phyloP scores from a whole-genome alignment of 2,113 vertebrate species.

The cat (Felis catus) region DNA sequence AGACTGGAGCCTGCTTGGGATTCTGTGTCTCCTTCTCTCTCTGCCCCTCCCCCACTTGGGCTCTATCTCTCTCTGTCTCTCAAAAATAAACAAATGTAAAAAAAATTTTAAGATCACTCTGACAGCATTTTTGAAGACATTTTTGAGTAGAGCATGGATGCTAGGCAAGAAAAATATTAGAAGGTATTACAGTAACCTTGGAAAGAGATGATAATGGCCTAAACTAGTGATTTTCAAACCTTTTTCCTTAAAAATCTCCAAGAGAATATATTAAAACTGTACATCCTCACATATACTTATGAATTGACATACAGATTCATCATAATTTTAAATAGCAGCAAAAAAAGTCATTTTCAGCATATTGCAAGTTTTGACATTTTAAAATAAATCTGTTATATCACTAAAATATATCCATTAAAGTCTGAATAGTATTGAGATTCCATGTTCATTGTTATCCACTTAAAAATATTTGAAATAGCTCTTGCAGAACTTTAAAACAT shows the following conservation, averaged over 20 bases:
- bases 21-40: too few relatives aligned
- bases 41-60: too few relatives aligned
- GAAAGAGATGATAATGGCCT: not conserved
- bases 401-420: not conserved
- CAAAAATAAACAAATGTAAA: too few relatives aligned
- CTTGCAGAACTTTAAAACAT: not conserved
- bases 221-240: not conserved
- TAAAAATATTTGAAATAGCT: conserved; percentile 1
- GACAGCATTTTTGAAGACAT: not conserved
- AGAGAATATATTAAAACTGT: not conserved
- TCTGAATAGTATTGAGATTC: not conserved
- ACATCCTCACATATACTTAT: conserved; percentile 2
- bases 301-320: conserved; percentile 10
- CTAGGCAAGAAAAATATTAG: not conserved
- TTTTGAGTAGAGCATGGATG: not conserved
- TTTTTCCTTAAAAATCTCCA: not conserved
- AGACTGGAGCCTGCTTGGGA: too few relatives aligned
- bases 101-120: not conserved
- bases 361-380: conserved; percentile 58
- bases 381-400: conserved; percentile 49
- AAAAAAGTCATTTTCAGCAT: conserved; percentile 47
- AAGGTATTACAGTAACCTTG: not conserved
- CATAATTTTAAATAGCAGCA: conserved; percentile 17
- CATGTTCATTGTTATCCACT: not conserved
- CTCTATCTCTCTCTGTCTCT: too few relatives aligned